These are phyloP conservation scores for Pseudococcus jackbeardsleyi DNA, from an alignment of 2,888 invertebrate species.

Conservation along the genomic window DNA sequence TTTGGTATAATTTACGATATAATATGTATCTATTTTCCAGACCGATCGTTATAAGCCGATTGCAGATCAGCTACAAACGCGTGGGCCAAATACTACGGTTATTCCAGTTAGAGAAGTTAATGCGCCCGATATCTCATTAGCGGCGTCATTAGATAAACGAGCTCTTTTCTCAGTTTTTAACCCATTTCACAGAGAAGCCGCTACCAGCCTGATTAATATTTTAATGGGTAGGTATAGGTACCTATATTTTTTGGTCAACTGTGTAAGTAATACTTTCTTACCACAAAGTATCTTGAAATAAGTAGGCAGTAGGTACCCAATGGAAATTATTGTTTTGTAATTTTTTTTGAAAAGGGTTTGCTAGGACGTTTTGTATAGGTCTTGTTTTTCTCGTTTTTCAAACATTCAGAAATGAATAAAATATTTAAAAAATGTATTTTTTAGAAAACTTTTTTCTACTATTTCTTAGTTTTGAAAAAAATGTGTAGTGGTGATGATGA, in stretches of 20 bases:
- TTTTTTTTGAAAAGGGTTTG: no score
- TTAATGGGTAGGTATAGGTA: conserved; percentile 76
- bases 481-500: no score
- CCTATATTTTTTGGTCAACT: not conserved
- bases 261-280: not conserved
- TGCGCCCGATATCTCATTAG: conserved; percentile 76
- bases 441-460: no score
- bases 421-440: no score
- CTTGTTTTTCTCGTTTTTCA: no score
- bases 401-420: no score
- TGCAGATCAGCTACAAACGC: conserved; percentile 74
- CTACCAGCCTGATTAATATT: conserved; percentile 78
- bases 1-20: not conserved
- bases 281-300: no score
- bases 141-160: conserved; percentile 76
- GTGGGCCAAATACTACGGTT: conserved; percentile 69
- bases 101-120: conserved; percentile 76
- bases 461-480: no score
- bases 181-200: conserved; percentile 79
- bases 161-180: conserved; percentile 83
- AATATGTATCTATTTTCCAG: conserved; percentile 68
- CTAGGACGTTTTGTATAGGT: no score
- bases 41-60: conserved; percentile 74
- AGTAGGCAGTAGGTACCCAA: no score
- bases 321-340: no score